Percentiles rank a stretch among this genome's conserved stretches.
phyloP scores from a whole-genome alignment of 2,888 invertebrate genomes.

The Pogonocherus hispidulus region DNA sequence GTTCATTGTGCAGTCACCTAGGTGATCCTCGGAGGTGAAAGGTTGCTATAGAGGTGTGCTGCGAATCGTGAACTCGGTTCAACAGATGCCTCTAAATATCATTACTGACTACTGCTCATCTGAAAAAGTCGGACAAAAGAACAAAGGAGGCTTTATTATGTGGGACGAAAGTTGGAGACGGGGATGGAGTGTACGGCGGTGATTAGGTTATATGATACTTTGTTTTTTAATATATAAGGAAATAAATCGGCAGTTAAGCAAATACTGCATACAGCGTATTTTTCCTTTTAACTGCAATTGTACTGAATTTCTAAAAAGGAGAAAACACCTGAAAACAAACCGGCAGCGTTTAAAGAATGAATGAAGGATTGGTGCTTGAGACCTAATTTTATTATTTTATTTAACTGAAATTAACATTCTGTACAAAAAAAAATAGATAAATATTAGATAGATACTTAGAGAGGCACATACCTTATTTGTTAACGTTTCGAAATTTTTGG shows the following conservation, averaged over 20 bases:
- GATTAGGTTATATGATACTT: constrained; percentile 19
- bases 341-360: too few relatives aligned
- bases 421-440: too few relatives aligned
- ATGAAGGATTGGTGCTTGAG: too few relatives aligned
- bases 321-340: too few relatives aligned
- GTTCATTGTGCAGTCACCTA: constrained; percentile 57
- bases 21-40: constrained; percentile 64
- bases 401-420: too few relatives aligned
- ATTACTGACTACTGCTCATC: constrained; percentile 42
- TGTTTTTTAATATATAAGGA: neutral
- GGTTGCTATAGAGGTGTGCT: constrained; percentile 66
- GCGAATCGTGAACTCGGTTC: constrained; percentile 55
- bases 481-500: too few relatives aligned
- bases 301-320: too few relatives aligned
- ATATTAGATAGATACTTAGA: too few relatives aligned
- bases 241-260: neutral
- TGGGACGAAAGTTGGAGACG: constrained; percentile 9
- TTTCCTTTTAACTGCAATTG: too few relatives aligned
- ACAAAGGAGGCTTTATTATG: constrained; percentile 39
- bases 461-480: too few relatives aligned
- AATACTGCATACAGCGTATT: neutral
- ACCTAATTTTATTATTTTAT: too few relatives aligned
- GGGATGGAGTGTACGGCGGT: neutral
- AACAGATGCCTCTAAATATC: constrained; percentile 51
- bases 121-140: constrained; percentile 46